Percentiles rank a stretch among this genome's conserved stretches.
phyloP scores from a whole-genome alignment of 2,797 vertebrate species.

The Harpagifer antarcticus region DNA sequence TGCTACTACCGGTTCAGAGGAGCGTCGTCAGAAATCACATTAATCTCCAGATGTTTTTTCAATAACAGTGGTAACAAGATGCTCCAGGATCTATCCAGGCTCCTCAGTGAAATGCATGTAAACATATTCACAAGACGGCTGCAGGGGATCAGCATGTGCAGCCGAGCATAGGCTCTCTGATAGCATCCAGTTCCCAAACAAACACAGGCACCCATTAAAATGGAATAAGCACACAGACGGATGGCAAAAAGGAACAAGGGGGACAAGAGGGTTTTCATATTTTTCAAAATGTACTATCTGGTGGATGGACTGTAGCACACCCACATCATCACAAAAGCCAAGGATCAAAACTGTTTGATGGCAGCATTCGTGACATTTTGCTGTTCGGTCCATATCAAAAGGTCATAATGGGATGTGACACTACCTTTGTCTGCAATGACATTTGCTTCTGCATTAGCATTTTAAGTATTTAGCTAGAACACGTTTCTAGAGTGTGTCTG shows the following conservation, averaged over 20 bases:
- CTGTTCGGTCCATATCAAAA: conserved; percentile 60
- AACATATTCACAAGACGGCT: conserved; percentile 75
- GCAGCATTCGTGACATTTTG: conserved; percentile 65
- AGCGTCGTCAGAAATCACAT: conserved; percentile 35
- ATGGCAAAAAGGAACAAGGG: conserved; percentile 41
- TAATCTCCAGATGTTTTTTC: conserved; percentile 15
- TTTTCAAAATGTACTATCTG: conserved; percentile 11
- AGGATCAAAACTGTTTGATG: conserved; percentile 51
- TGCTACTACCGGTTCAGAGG: conserved; percentile 17
- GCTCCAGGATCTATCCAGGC: conserved; percentile 52
- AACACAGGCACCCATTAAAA: conserved; percentile 64
- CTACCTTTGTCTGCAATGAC: conserved; percentile 59
- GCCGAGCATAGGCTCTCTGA: conserved; percentile 66
- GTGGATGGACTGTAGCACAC: conserved; percentile 15
- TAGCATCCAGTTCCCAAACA: conserved; percentile 73
- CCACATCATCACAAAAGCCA: conserved; percentile 18
- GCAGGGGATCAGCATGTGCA: conserved; percentile 71
- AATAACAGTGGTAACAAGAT: conserved; percentile 63
- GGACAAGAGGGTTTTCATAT: conserved; percentile 21
- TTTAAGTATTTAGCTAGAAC: conserved; percentile 43
- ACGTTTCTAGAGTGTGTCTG: too few relatives aligned
- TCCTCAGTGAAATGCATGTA: conserved; percentile 73
- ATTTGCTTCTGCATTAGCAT: conserved; percentile 63
- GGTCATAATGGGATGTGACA: conserved; percentile 61
- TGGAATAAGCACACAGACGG: conserved; percentile 57